A percentile compares a stretch with the other conserved stretches of the same genome.
Conservation (phyloP, 30 jellyfish, hydroid and myxozoan species). For the Kudoa iwatai region DNA sequence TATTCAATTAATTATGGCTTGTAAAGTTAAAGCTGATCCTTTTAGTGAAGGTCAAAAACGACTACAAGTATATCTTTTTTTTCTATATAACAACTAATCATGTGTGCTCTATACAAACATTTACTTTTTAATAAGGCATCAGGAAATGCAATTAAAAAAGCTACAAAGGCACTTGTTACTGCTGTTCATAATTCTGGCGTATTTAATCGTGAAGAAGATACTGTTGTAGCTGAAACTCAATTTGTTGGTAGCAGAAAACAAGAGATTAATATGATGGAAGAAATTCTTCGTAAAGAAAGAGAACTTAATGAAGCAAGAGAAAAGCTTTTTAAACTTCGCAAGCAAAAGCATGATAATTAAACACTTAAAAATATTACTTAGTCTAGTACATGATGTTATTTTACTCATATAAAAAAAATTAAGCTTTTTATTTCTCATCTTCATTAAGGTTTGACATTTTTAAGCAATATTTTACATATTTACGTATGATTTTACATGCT, state of each 20-base stretch:
- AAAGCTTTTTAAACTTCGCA: slow-evolving; percentile 27
- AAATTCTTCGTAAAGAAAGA: slow-evolving; percentile 26
- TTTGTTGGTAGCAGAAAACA: slow-evolving; percentile 44
- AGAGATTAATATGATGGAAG: slow-evolving; percentile 83
- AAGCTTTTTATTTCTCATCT: too few relatives aligned
- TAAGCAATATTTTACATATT: too few relatives aligned
- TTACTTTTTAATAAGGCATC: slow-evolving; percentile 18
- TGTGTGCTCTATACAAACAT: not conserved
- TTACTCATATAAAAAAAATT: too few relatives aligned
- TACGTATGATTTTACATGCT: too few relatives aligned
- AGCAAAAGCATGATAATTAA: too few relatives aligned
- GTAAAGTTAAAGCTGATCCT: slow-evolving; percentile 86
- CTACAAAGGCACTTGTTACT: slow-evolving; percentile 63
- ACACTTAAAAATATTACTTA: too few relatives aligned
- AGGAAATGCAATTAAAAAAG: slow-evolving; percentile 65
- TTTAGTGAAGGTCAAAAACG: slow-evolving; percentile 51
- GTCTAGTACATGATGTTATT: too few relatives aligned
- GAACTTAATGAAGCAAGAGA: slow-evolving; percentile 55
- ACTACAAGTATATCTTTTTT: slow-evolving; percentile 7
- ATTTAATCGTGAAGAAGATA: slow-evolving; percentile 43
- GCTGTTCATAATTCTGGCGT: slow-evolving; percentile 91
- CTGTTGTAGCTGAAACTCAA: slow-evolving; percentile 23
- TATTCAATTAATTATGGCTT: slow-evolving; percentile 68
- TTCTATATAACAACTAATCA: not conserved
- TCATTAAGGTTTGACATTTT: too few relatives aligned